Evolutionary conservation across 1,140 invertebrate species (phyloP), one percentile per base, ranked within the genome.

Genomic region (Drosophila fuyamai): DNA sequence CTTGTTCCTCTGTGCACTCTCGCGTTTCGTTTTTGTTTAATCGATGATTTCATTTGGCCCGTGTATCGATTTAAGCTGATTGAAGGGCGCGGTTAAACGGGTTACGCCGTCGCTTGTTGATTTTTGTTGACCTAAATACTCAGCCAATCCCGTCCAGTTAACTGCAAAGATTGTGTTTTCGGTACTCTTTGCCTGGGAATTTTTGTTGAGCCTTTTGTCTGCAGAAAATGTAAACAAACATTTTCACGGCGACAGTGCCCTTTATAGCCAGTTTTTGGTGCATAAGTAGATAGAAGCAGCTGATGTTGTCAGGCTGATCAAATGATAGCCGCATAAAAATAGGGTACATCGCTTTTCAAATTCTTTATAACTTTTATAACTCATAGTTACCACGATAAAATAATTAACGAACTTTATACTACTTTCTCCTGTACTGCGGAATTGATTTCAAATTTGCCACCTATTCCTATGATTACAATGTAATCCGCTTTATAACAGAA

Each of bases 41-140:
- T 86, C 83, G 67, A 86, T 86, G 83, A 76, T 70, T 79, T 79
- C 71, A 82, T 68, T 73, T 76, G 68, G 47, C 53, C 62, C 57
- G 53, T 38, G 66, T 84, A 84, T 86, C 70, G 79, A 88, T 81
- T 78, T 78, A 38, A 57, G 68, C 32, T 43, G 59, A 56, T 72
- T 79, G 71, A 79, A 86, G 76, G 83, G 83, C 79, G 79, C 83
- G 83, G 83, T 72, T 86, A 57, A 43, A 51, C 13, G 41, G 38
- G 53, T 48, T 58, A 40, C 23, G 55, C 40, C 53, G 18, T 35
- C 38, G 71, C 72, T 75, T 75, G 59, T 73, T 66, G 67, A 48
- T 55, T 32, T 54, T 53, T 40, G 47, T 66, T 86, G 83, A 88
- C 82, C 83, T 55, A 81, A 75, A 82, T 88, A 62, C 41, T 23